phyloP scores from a whole-genome alignment of 2,888 invertebrate species.

The Limnephilus auricula region DNA sequence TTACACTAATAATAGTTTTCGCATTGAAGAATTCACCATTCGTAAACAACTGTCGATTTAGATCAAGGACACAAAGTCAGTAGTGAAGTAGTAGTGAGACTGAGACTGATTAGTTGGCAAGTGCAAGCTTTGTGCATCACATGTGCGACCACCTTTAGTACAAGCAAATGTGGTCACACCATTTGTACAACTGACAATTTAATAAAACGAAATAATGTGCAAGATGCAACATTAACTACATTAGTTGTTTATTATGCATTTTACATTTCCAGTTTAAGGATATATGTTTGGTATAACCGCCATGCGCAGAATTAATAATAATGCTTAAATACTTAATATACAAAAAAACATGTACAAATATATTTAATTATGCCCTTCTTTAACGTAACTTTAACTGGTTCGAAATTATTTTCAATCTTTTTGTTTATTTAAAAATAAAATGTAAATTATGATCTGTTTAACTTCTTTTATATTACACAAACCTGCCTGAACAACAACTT shows the following conservation, averaged over 20 bases:
- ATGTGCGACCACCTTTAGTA: neutral
- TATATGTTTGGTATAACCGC: neutral
- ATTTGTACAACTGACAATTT: neutral
- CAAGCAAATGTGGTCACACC: neutral
- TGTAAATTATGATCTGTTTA: too few species aligned
- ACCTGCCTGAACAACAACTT: too few species aligned
- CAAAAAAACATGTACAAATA: too few species aligned
- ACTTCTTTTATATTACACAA: too few species aligned
- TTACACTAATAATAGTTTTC: neutral
- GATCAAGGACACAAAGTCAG: neutral
- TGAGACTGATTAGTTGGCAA: constrained; percentile 20
- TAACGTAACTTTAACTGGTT: too few species aligned
- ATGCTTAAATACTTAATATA: too few species aligned
- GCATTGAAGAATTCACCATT: neutral
- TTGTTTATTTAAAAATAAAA: too few species aligned
- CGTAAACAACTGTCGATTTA: neutral
- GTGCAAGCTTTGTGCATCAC: neutral
- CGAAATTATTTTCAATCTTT: too few species aligned
- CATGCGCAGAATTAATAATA: neutral
- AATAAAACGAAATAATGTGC: neutral
- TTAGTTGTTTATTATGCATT: neutral
- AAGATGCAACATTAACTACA: neutral
- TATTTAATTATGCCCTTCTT: too few species aligned
- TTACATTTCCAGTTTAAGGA: neutral
- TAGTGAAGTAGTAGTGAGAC: constrained; percentile 3